Evolutionary conservation across 2,797 vertebrate species (phyloP), one percentile per base, ranked within the genome.

Genomic region (Fistularia tabacaria): DNA sequence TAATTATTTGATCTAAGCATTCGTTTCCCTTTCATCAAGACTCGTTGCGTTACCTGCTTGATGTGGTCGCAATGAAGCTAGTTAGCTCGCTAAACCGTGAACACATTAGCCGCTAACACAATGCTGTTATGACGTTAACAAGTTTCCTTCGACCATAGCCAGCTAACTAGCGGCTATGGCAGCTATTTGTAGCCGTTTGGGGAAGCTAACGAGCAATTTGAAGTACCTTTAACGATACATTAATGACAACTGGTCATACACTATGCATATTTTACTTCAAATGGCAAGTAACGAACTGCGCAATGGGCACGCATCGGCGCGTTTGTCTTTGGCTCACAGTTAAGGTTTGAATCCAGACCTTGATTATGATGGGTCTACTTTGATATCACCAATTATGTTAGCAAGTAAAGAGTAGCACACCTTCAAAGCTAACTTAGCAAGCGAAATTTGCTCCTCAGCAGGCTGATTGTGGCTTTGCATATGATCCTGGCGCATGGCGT

Each of bases 121-220:
- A 85, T 71, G 84, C 85, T 79, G 79, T 78, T 78, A 57, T 65
- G 69, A 85, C 71, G 83, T 78, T 85, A 87, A 89, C 86, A 82
- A 87, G 82, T 87, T 57, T 46, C 44, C 51, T 14, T 63, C 68
- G 56, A 69, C 73, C 74, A 57, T 82, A 86, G 81, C 80, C 85
- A 81, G 88, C 88, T 90, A 90, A 88, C 86, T 89, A 90, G 88
- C 88, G 58, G 88, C 87, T 88, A 90, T 72, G 54, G 3, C 36
- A 54, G 87, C 87, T 87, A 88, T 85, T 81, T 82, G 86, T 86
- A 86, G 88, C 88, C 59, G 70, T 73, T 72, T 57, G 63, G 59
- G 66, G 39, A 62, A 53, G 84, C 85, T 87, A 89, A 67, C 59
- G 49, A 58, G 6, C 59, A 15, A 6, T 50, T 38, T 38, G 11